These are phyloP conservation scores for Catharus ustulatus DNA, from an alignment of 2,797 vertebrate species.

Conservation along the genomic window DNA sequence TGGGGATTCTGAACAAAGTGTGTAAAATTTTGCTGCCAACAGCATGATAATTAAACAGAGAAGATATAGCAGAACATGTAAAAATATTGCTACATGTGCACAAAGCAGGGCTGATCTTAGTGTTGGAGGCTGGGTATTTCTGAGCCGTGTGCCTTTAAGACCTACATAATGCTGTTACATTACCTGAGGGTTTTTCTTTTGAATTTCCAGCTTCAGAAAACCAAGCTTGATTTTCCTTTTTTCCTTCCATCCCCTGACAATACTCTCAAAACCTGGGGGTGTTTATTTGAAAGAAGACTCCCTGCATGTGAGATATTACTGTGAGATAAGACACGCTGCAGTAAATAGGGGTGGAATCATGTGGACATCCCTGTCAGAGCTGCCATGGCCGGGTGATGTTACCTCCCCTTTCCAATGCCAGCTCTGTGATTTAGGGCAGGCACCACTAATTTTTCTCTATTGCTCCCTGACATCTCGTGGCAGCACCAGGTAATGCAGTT, in stretches of 20 bases:
- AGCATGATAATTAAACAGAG: conserved; percentile 21
- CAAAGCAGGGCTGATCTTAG: not conserved
- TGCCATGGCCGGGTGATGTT: not conserved
- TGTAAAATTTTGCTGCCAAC: conserved; percentile 23
- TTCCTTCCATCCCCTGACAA: not conserved
- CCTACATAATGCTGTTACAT: conserved; percentile 24
- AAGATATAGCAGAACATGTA: not conserved
- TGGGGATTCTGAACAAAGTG: not conserved
- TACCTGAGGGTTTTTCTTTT: conserved; percentile 51
- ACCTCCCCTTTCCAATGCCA: not conserved
- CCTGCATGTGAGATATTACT: not conserved
- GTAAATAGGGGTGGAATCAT: not conserved
- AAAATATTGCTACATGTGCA: conserved; percentile 35
- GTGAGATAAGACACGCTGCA: not conserved
- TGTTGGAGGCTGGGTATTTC: not conserved
- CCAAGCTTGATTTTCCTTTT: not conserved
- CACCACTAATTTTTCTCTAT: conserved; percentile 26
- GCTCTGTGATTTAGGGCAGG: not conserved
- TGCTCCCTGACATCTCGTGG: conserved; percentile 68
- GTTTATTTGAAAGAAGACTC: conserved; percentile 17
- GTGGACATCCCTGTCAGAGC: not conserved
- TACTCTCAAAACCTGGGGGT: not conserved
- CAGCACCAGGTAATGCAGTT: conserved; percentile 36
- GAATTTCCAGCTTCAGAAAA: conserved; percentile 48
- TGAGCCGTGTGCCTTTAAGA: conserved; percentile 59